Base-by-base conservation (phyloP, 1,140 invertebrate species). In the Epicauta chinensis region DNA sequence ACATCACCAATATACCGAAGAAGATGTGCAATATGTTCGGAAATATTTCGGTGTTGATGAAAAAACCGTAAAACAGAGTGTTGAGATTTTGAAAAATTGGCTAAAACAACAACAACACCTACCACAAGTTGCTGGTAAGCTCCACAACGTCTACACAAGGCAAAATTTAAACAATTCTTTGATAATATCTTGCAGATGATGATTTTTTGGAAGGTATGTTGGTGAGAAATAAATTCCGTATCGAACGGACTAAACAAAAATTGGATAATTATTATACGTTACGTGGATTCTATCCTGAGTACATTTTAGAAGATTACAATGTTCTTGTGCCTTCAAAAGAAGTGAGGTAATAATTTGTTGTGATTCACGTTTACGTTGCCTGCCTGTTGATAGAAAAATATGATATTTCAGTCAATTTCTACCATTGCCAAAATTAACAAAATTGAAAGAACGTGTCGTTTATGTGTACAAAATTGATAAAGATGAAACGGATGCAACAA, bases 191-290 rank as follows among this genome's bases (percentile, higher is more conserved):
- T 23, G 4, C 7, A 23, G 23, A 23, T 23, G 50, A 52, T 29
- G 17, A 37, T 13, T 52, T 38, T 15, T n/a, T 52, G 10, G 50
- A 52, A 16, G 34, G 43, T 30, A n/a, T 52, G 6, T 29, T 52
- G 15, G 2, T 52, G 16, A 44, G 36, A 13, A 52, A 52, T 42
- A 52, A 52, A 45, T 45, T 37, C n/a, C 14, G 41, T 4, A 31
- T 52, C 0, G 50, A 45, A 52, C 13, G 37, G n/a, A 36, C 39
- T 12, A 52, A 52, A 45, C 16, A 38, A 38, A 52, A 52, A 39
- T 29, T 43, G 1, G 50, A 52, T 11, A 44, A 44, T 17, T 52
- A 52, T 38, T 52, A 23, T 13, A 38, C 41, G 1, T 3, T 52
- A 11, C 31, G 36, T 7, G 35, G 34, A 2, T 3, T 23, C 15